A percentile compares a stretch with the other conserved stretches of the same genome.
Evolutionary conservation across 2,797 vertebrate genomes (phyloP).

Genomic region (Eutrigla gurnardus): DNA sequence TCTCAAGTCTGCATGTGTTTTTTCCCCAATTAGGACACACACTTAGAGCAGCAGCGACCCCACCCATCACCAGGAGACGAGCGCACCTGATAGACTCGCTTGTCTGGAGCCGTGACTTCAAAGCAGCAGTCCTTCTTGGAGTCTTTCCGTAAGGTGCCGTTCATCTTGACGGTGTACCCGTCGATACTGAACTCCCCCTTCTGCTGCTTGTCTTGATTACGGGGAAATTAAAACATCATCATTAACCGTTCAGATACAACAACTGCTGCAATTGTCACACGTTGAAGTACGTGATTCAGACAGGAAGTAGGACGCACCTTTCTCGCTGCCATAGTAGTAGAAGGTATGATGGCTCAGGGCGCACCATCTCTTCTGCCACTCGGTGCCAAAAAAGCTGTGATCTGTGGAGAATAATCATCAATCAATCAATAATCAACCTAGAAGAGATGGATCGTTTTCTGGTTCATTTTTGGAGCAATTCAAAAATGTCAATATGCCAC

Average conservation of each 20-base stretch:
- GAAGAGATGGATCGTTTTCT: background rate
- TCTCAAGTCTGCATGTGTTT: slow-evolving; percentile 38
- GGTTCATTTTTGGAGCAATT: background rate
- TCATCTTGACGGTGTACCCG: slow-evolving; percentile 93
- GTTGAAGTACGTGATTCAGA: no score
- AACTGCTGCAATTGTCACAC: background rate
- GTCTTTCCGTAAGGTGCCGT: slow-evolving; percentile 92
- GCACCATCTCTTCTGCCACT: slow-evolving; percentile 99
- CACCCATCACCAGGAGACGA: background rate
- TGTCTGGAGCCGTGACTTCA: slow-evolving; percentile 95
- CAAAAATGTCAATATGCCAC: background rate
- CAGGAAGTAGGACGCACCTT: slow-evolving; percentile 84
- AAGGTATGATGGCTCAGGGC: slow-evolving; percentile 90
- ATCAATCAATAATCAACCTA: background rate
- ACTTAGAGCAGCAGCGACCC: slow-evolving; percentile 15
- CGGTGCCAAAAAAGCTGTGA: slow-evolving; percentile 96
- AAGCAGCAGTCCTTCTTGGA: slow-evolving; percentile 98
- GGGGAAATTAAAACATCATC: slow-evolving; percentile 33
- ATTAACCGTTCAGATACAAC: slow-evolving; percentile 6
- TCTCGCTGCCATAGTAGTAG: slow-evolving; percentile 97
- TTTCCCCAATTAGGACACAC: slow-evolving; percentile 4
- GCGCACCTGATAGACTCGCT: slow-evolving; percentile 94
- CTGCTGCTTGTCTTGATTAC: slow-evolving; percentile 95
- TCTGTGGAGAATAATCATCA: slow-evolving; percentile 80
- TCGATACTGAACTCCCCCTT: slow-evolving; percentile 96